Evolutionary conservation across 2,797 vertebrate genomes (phyloP), one percentile per base, ranked within the genome.

Genomic region (Buphagus erythrorhynchus): DNA sequence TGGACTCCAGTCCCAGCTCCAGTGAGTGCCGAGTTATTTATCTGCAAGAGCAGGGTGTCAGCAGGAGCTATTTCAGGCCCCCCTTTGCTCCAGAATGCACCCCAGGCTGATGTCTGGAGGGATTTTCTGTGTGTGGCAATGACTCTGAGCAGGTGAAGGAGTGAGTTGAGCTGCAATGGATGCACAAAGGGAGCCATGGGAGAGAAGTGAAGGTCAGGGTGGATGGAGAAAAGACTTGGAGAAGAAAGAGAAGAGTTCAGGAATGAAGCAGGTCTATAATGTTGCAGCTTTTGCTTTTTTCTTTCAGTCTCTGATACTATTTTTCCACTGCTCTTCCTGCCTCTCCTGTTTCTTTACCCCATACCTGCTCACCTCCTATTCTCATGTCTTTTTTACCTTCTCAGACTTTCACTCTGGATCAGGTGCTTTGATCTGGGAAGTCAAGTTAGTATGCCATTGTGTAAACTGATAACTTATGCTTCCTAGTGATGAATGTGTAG

Each of bases 1-100:
- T 97, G 86, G 94, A 84, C 87, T 95, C 46, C 54, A 48, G 86
- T 93, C 55, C 25, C 15, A 5, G 71, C 68, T 93, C 40, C 63
- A 93, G 40, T 0, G 33, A 91, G 36, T 22, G 74, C 83, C 0
- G 20, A 54, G 62, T 92, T 90, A 86, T 81, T 94, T 95, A 55
- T 95, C 73, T 68, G 66, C 63, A 72, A 29, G 72, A 72, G 36
- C 66, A 84, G 76, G 29, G 51, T 88, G 66, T 95, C 88, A 90
- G 82, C 2, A 0, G 69, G 58, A 92, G 48, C 36, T 75, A 42
- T 92, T 90, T 94, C 66, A 80, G 67, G 10, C 6, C 48, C 38
- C 13, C 1, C 3, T 86, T 93, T 1, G 8, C 69, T 75, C 76
- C 66, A 75, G 72, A 91, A 74, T 2, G 4, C 6, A 86, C 52